phyloP scores from a whole-genome alignment of 2,797 vertebrate genomes.

The Microtus californicus region DNA sequence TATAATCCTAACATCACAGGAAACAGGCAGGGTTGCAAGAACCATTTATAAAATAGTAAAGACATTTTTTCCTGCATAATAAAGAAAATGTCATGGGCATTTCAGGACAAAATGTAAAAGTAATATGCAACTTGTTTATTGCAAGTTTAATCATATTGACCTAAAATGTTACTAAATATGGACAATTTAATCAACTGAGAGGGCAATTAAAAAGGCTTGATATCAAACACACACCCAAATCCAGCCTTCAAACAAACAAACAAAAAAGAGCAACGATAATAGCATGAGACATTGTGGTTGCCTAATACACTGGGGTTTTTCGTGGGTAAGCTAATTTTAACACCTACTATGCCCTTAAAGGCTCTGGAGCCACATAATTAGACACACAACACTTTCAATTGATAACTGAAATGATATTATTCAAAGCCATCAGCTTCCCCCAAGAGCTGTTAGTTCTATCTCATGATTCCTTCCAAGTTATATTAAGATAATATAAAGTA shows the following conservation, averaged over 20 bases:
- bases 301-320: neutral
- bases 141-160: neutral
- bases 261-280: neutral
- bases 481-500: conserved; percentile 50
- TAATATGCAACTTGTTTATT: conserved; percentile 12
- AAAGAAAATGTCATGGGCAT: neutral
- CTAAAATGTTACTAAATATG: neutral
- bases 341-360: conserved; percentile 22
- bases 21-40: neutral
- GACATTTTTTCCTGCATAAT: neutral
- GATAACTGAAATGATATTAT: conserved; percentile 47
- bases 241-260: neutral
- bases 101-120: conserved; percentile 46
- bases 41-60: neutral
- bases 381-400: conserved; percentile 44
- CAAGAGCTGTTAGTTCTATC: conserved; percentile 29
- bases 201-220: neutral
- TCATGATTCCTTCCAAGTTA: conserved; percentile 63
- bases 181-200: conserved; percentile 40
- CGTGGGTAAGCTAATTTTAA: conserved; percentile 39
- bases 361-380: conserved; percentile 51
- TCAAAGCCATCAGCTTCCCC: conserved; percentile 41
- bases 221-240: neutral
- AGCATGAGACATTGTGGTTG: neutral
- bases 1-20: neutral